Base-by-base conservation (phyloP, 2,113 vertebrate species). In the Neolamprologus modestus region DNA sequence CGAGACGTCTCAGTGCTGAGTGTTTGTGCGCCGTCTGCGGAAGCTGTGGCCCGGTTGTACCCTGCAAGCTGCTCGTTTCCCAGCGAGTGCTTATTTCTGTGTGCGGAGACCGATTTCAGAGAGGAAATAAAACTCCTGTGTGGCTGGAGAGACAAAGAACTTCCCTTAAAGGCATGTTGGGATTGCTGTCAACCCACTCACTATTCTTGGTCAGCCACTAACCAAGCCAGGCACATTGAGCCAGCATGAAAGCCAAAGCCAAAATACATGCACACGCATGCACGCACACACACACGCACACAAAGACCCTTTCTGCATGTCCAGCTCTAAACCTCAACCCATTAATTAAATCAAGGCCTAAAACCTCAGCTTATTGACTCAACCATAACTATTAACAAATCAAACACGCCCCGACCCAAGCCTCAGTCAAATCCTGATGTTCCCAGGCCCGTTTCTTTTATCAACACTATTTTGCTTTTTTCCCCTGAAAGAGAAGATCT, bases 121-220 rank as follows among this genome's bases (percentile, higher is more conserved):
- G 83, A 76, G 87, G 84, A 88, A 94, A 88, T 87, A 91, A 93
- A 91, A 93, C 85, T 92, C 84, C 88, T 91, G 87, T 92, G 89
- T 89, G 87, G 84, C 17, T 57, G 53, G 24, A 63, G 81, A 90
- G 78, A 94, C 87, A 91, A 92, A 93, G 91, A 84, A 53, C 83
- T 82, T 88, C 84, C 91, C 81, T 76, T 83, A 33, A 85, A 84
- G 88, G 84, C 89, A 86, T 68, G 79, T 76, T 89, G 87, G 89
- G 84, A 83, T 88, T 19, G 50, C 89, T 83, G 35, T 93, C 87
- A 88, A 42, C 87, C 88, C 66, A 63, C 78, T 88, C 84, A 50
- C 84, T 79, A 50, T 76, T 92, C 86, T 24, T 88, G 88, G 88
- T 95, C 81, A 85, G 87, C 82, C 78, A 33, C 82, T 61, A 80